Conservation (phyloP, 2,888 invertebrate species). For the Athripsodes cinereus region DNA sequence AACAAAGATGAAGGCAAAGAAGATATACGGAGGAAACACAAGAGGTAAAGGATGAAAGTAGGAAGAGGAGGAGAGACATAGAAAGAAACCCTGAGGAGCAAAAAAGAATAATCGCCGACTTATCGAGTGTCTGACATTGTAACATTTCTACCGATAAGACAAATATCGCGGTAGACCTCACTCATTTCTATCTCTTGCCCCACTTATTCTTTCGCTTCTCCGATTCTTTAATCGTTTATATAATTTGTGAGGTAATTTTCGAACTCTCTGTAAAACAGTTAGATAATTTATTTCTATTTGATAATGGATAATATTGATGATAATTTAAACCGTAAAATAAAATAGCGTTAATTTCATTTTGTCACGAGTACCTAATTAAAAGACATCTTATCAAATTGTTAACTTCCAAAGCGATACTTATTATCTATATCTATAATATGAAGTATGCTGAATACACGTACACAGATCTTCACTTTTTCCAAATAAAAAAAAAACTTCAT, state of each 20-base stretch:
- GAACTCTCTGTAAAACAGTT: too few species aligned
- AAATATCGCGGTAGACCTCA: conserved; percentile 9
- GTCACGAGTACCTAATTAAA: too few species aligned
- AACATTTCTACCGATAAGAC: conserved; percentile 11
- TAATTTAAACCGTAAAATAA: too few species aligned
- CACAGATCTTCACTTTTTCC: too few species aligned
- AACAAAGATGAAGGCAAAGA: conserved; percentile 6
- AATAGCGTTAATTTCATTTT: too few species aligned
- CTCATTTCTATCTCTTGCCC: background rate
- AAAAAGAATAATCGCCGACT: conserved; percentile 26
- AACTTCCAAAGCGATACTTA: too few species aligned
- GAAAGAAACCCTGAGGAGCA: conserved; percentile 13
- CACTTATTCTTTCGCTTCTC: background rate
- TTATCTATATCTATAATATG: too few species aligned
- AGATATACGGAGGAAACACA: background rate
- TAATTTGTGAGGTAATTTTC: background rate
- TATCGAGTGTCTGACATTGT: conserved; percentile 25
- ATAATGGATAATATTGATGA: too few species aligned
- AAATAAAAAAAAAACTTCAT: too few species aligned
- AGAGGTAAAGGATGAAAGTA: conserved; percentile 1
- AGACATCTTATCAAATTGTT: too few species aligned
- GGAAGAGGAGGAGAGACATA: background rate
- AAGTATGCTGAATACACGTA: too few species aligned
- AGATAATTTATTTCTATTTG: too few species aligned
- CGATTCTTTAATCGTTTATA: background rate